Percentiles rank a stretch among this genome's conserved stretches.
Conservation (phyloP, 2,888 invertebrate species). For the Scaptomyza parva region DNA sequence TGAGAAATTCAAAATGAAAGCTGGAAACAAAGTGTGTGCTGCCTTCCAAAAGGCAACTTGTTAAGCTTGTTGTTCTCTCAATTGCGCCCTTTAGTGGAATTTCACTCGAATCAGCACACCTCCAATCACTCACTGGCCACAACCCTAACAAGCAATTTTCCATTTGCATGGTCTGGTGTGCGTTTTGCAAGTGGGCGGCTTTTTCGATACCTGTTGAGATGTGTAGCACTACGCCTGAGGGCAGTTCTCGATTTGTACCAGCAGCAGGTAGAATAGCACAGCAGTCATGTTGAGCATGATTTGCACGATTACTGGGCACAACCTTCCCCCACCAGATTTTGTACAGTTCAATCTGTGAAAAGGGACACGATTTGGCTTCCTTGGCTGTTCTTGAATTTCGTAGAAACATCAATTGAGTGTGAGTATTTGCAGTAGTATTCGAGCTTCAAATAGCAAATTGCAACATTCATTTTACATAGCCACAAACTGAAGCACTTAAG, state of each 20-base stretch:
- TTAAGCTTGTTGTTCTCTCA: conserved; percentile 77
- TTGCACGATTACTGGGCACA: conserved; percentile 44
- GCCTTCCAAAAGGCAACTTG: conserved; percentile 56
- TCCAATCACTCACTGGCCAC: background rate
- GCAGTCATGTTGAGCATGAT: conserved; percentile 59
- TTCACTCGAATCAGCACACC: conserved; percentile 50
- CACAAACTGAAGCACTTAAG: background rate
- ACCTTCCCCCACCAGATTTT: too few species aligned
- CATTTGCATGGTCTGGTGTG: conserved; percentile 49
- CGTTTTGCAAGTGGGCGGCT: conserved; percentile 33
- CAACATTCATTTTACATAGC: background rate
- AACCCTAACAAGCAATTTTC: conserved; percentile 38
- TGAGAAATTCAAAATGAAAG: conserved; percentile 20
- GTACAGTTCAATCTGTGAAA: background rate
- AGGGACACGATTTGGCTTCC: conserved; percentile 1
- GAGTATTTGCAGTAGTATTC: background rate
- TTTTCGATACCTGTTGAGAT: conserved; percentile 65
- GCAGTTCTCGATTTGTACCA: conserved; percentile 54
- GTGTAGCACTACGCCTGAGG: conserved; percentile 39
- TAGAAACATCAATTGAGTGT: background rate
- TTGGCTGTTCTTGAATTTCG: background rate
- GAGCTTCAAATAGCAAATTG: background rate
- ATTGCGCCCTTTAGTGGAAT: conserved; percentile 69
- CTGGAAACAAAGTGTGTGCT: conserved; percentile 37
- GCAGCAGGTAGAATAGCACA: conserved; percentile 46